phyloP scores from a whole-genome alignment of 1,140 invertebrate genomes.

The Drosophila takahashii region DNA sequence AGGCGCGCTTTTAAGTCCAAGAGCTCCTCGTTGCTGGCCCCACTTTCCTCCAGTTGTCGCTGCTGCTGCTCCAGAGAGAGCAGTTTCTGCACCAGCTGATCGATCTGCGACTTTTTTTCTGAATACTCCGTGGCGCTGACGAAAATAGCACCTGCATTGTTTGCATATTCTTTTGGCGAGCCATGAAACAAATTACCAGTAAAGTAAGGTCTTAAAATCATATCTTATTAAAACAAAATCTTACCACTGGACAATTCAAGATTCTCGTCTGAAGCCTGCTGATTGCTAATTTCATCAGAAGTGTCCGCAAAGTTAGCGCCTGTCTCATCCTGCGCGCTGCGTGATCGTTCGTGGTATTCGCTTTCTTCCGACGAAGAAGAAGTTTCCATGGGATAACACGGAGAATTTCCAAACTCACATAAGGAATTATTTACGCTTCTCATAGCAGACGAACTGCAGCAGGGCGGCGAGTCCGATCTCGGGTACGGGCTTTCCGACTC shows the following conservation, averaged over 20 bases:
- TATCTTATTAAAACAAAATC: not conserved
- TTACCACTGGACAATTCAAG: constrained; percentile 10
- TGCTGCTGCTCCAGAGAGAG: constrained; percentile 18
- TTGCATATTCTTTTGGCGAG: constrained; percentile 25
- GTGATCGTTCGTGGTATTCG: not conserved
- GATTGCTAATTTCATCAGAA: not conserved
- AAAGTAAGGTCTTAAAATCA: too few relatives aligned
- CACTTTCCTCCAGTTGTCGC: constrained; percentile 3
- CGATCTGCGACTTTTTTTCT: constrained; percentile 25
- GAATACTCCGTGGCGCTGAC: constrained; percentile 24
- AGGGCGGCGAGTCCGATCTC: constrained; percentile 15
- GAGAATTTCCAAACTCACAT: not conserved
- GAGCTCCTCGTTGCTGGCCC: not conserved
- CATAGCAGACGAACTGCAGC: constrained; percentile 9
- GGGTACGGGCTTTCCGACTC: not conserved
- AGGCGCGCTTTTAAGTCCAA: not conserved
- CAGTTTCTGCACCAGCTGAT: constrained; percentile 21
- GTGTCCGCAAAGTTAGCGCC: not conserved
- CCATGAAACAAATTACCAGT: too few relatives aligned
- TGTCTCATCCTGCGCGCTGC: not conserved
- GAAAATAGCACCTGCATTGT: constrained; percentile 29
- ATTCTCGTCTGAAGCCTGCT: not conserved
- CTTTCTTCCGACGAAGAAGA: not conserved
- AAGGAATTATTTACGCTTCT: too few relatives aligned
- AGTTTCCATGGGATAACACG: not conserved